These are phyloP conservation scores for Etheostoma perlongum DNA, from an alignment of 2,797 vertebrate genomes.

Conservation along the genomic window DNA sequence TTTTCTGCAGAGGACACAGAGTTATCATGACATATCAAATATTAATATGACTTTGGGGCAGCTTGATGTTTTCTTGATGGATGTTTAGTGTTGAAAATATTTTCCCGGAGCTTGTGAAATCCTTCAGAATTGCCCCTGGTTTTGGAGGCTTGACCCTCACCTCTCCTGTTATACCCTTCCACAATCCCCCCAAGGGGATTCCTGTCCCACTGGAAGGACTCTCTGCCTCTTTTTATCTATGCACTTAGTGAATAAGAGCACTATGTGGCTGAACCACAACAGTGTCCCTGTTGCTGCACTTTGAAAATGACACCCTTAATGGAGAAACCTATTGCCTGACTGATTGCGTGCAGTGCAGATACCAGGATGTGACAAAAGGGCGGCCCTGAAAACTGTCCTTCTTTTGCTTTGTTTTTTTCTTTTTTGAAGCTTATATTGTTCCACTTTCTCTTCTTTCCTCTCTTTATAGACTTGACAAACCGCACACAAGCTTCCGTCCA, in stretches of 20 bases:
- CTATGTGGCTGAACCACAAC: constrained; percentile 53
- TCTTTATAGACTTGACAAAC: constrained; percentile 49
- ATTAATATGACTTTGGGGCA: constrained; percentile 67
- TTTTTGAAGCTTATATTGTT: background rate
- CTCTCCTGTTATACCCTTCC: constrained; percentile 37
- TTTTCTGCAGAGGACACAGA: constrained; percentile 36
- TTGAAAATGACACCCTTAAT: constrained; percentile 49
- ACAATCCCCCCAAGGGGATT: constrained; percentile 41
- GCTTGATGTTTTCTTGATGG: constrained; percentile 45
- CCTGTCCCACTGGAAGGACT: constrained; percentile 33
- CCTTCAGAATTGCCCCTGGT: constrained; percentile 37
- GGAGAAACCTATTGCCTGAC: constrained; percentile 29
- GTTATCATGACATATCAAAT: constrained; percentile 63
- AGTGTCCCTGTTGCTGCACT: constrained; percentile 35
- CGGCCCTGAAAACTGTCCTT: background rate
- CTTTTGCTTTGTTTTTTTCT: background rate
- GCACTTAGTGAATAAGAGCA: constrained; percentile 57
- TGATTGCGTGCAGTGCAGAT: constrained; percentile 30
- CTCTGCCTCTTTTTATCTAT: constrained; percentile 51
- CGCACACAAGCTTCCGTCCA: constrained; percentile 15
- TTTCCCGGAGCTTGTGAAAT: constrained; percentile 49
- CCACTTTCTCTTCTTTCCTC: constrained; percentile 15
- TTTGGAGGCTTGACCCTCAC: constrained; percentile 39
- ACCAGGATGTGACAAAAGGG: constrained; percentile 18
- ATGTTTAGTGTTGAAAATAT: constrained; percentile 48